Evolutionary conservation across 2,113 vertebrate species (phyloP), one percentile per base, ranked within the genome.

Genomic region (Nothocercus julius): DNA sequence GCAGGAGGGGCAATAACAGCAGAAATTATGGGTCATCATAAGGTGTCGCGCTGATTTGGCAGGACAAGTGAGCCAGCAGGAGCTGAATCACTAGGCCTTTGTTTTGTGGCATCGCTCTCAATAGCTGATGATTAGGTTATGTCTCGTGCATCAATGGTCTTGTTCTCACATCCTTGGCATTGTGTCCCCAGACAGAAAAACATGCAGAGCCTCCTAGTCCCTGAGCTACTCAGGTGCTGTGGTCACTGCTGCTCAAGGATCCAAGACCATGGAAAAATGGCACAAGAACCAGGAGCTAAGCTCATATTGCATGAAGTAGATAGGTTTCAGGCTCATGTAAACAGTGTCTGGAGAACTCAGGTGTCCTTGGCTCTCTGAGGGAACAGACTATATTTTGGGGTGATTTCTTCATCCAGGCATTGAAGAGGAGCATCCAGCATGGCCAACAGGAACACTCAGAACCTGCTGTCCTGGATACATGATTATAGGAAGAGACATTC

Each of bases 361-460:
- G 44, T 84, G 42, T 8, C 45, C 0, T 0, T 25, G 38, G 32
- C 27, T 79, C 58, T 38, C 82, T 2, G 3, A 64, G 25, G 38
- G 27, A 69, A 19, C 44, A 47, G 40, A 28, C 14, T 58, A 18
- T 61, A 32, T 1, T 56, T 83, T 59, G 16, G 34, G 69, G 54
- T 6, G 32, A 64, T 17, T 5, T 20, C 45, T 82, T 47, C 32
- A 5, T 38, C 28, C 76, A 90, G 63, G 42, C 1, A 0, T 42
- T 51, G 28, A 62, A 70, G 28, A 20, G 17, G 11, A 90, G 16
- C n/a, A 13, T 7, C 54, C 44, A 38, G 4, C 0, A 0, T 59
- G n/a, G 32, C 27, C 66, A 59, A 62, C 38, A 53, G 44, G 20
- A 7, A 45, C 34, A 17, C n/a, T 47, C 51, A 32, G 80, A n/a